phyloP scores from a whole-genome alignment of 2,113 vertebrate genomes.

The Sylvicapra grimmia region DNA sequence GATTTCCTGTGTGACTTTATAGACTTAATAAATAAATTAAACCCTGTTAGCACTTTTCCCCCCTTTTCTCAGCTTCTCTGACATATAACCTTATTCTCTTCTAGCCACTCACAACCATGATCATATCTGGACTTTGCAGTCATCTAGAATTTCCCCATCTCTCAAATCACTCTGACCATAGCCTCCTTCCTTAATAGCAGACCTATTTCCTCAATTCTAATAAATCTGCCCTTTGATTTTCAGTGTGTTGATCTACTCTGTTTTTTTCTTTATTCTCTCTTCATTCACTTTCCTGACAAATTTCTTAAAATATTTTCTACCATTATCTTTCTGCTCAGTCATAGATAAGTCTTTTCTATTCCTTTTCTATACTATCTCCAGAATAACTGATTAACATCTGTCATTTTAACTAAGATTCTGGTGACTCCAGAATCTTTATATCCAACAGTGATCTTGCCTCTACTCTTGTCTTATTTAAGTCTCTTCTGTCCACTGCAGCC shows the following conservation, averaged over 20 bases:
- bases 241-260: background rate
- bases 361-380: background rate
- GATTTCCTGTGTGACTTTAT: background rate
- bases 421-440: background rate
- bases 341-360: background rate
- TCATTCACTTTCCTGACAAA: conserved; percentile 12
- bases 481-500: background rate
- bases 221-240: background rate
- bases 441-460: background rate
- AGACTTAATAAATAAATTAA: background rate
- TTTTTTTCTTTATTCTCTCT: background rate
- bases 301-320: background rate
- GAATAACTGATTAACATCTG: background rate
- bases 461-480: background rate
- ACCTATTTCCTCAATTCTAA: background rate
- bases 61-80: background rate
- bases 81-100: background rate
- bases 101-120: background rate
- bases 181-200: background rate
- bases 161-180: background rate
- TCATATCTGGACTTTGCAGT: background rate
- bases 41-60: background rate
- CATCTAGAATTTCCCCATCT: background rate
- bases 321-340: background rate
- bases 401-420: background rate